Evolutionary conservation across 1,140 invertebrate species (phyloP).

Genomic region (Gryon sp.): DNA sequence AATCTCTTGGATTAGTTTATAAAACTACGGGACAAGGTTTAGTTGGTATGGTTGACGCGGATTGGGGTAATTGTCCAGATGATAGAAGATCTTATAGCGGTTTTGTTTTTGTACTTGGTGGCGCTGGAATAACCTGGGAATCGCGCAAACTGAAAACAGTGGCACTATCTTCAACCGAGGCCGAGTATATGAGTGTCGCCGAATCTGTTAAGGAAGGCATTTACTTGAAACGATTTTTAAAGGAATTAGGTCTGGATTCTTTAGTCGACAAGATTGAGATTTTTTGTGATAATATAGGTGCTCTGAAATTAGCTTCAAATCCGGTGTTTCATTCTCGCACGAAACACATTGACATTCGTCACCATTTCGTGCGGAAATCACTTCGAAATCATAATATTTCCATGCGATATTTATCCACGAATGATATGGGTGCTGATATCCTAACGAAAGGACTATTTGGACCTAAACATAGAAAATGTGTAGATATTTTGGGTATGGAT

Average conservation of each 20-base stretch:
- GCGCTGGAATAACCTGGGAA: background rate
- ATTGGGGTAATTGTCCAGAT: conserved; percentile 50
- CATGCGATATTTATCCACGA: too few relatives aligned
- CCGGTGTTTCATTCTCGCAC: background rate
- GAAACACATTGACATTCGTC: background rate
- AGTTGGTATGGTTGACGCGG: conserved; percentile 47
- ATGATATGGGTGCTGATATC: too few relatives aligned
- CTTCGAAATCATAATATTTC: too few relatives aligned
- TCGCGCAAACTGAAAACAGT: conserved; percentile 61
- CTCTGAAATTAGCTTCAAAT: background rate
- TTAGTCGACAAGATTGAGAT: too few relatives aligned
- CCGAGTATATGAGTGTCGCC: conserved; percentile 72
- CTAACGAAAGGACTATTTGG: too few relatives aligned
- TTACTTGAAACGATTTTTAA: background rate
- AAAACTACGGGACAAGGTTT: background rate
- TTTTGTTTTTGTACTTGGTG: background rate
- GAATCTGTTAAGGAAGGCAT: conserved; percentile 64
- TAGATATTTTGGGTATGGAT: too few relatives aligned
- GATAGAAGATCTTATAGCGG: conserved; percentile 66
- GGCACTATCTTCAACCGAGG: conserved; percentile 76
- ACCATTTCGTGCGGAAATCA: too few relatives aligned
- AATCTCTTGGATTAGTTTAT: background rate
- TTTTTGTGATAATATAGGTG: background rate
- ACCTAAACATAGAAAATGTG: too few relatives aligned
- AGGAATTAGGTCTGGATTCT: background rate